phyloP scores from a whole-genome alignment of 2,888 invertebrate species.

The Drosophila kambysellisi region DNA sequence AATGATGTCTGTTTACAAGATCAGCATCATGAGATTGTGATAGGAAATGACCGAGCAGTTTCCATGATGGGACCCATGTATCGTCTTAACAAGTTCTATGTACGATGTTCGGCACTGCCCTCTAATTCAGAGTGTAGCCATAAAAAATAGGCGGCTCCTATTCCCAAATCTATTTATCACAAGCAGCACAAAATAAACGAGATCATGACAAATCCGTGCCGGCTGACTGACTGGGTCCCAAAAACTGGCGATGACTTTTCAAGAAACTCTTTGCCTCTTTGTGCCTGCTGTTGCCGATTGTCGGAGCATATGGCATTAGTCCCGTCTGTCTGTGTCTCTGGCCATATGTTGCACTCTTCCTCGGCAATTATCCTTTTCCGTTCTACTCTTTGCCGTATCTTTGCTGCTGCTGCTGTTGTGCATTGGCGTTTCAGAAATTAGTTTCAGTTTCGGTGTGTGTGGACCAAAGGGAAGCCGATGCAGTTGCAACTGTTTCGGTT shows the following conservation, averaged over 20 bases:
- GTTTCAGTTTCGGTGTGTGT: constrained; percentile 66
- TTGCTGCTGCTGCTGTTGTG: background rate
- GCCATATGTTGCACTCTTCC: constrained; percentile 76
- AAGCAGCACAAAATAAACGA: constrained; percentile 64
- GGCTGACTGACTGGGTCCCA: constrained; percentile 53
- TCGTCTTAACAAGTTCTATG: constrained; percentile 62
- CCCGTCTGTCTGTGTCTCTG: constrained; percentile 45
- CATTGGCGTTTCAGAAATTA: constrained; percentile 60
- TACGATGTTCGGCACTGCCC: constrained; percentile 37
- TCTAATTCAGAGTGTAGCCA: constrained; percentile 59
- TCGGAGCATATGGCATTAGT: constrained; percentile 42
- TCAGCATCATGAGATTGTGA: constrained; percentile 30
- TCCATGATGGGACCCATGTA: constrained; percentile 39
- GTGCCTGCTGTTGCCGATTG: constrained; percentile 57
- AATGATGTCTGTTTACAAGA: constrained; percentile 50
- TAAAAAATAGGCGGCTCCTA: constrained; percentile 44
- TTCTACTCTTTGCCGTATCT: constrained; percentile 31
- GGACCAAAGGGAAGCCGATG: constrained; percentile 69
- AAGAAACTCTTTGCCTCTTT: constrained; percentile 58
- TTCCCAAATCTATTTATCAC: constrained; percentile 67
- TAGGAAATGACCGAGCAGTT: constrained; percentile 71
- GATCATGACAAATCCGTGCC: constrained; percentile 75
- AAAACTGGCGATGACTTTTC: constrained; percentile 38
- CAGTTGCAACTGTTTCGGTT: constrained; percentile 37
- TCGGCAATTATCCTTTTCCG: constrained; percentile 77